Evolutionary conservation across 2,888 invertebrate genomes (phyloP).

Genomic region (Eupithecia dodoneata): DNA sequence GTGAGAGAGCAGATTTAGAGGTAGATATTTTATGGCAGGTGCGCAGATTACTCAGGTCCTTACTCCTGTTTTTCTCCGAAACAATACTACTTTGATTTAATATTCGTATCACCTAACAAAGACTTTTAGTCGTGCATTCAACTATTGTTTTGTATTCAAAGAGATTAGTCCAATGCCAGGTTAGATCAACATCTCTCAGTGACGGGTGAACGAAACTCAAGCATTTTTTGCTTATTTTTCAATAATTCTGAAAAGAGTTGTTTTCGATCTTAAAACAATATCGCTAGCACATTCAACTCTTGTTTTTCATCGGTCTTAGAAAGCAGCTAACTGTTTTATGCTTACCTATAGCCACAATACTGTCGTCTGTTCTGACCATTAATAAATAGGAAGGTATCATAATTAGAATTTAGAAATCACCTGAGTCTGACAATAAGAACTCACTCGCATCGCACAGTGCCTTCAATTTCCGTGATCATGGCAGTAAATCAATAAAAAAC

Average conservation of each 20-base stretch:
- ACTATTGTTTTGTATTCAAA: conserved; percentile 31
- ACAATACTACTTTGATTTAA: conserved; percentile 5
- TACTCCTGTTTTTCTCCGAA: not conserved
- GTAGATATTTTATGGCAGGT: not conserved
- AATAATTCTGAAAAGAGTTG: conserved; percentile 24
- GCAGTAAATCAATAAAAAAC: too few species aligned
- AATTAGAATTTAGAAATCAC: too few species aligned
- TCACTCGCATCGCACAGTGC: too few species aligned
- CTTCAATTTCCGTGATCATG: too few species aligned
- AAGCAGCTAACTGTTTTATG: not conserved
- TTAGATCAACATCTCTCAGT: conserved; percentile 28
- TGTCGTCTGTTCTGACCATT: too few species aligned
- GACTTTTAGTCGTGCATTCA: conserved; percentile 26
- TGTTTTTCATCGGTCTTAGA: conserved; percentile 14
- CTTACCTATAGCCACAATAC: not conserved
- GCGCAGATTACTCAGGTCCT: not conserved
- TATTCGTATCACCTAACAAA: conserved; percentile 15
- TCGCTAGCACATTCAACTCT: conserved; percentile 30
- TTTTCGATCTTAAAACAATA: conserved; percentile 28
- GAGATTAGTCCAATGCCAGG: conserved; percentile 11
- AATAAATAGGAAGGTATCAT: too few species aligned
- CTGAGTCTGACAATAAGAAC: too few species aligned
- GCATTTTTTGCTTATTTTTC: conserved; percentile 27
- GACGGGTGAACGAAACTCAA: conserved; percentile 29
- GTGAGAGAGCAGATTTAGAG: not conserved